phyloP scores from a whole-genome alignment of 2,797 vertebrate genomes.

The Clangula hyemalis region DNA sequence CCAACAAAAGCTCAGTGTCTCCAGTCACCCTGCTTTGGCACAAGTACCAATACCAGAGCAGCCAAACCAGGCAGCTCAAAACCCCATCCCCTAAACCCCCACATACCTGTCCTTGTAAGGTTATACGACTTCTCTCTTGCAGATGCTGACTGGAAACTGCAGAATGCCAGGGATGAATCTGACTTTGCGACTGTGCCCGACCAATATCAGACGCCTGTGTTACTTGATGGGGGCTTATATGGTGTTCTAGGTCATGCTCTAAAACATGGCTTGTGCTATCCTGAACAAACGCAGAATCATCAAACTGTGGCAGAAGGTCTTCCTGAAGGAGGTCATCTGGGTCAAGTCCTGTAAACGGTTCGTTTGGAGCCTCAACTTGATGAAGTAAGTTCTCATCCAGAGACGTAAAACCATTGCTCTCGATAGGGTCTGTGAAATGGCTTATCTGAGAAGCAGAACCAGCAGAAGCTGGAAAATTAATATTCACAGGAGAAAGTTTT shows the following conservation, averaged over 20 bases:
- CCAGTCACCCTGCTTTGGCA: background rate
- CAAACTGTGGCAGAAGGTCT: constrained; percentile 91
- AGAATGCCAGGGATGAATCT: constrained; percentile 77
- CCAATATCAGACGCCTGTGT: constrained; percentile 64
- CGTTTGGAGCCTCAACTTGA: constrained; percentile 84
- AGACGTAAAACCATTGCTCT: constrained; percentile 88
- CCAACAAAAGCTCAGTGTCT: background rate
- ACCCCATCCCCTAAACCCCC: background rate
- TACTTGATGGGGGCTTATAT: constrained; percentile 72
- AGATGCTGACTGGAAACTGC: constrained; percentile 73
- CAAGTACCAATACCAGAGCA: background rate
- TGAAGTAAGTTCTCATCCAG: constrained; percentile 88
- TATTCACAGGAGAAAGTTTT: constrained; percentile 89
- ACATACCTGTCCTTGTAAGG: constrained; percentile 79
- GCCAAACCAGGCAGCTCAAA: background rate
- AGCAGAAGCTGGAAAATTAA: constrained; percentile 85
- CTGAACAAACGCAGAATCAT: constrained; percentile 87
- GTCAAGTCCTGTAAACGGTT: constrained; percentile 88
- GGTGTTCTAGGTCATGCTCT: constrained; percentile 81
- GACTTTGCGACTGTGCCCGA: constrained; percentile 66
- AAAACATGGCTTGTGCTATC: constrained; percentile 80
- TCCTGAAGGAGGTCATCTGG: constrained; percentile 91
- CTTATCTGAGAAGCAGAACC: constrained; percentile 85
- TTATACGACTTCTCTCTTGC: constrained; percentile 67
- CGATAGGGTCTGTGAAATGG: constrained; percentile 82